These are phyloP conservation scores for Tetragnatha montana DNA, from an alignment of 2,888 invertebrate species.

Conservation along the genomic window DNA sequence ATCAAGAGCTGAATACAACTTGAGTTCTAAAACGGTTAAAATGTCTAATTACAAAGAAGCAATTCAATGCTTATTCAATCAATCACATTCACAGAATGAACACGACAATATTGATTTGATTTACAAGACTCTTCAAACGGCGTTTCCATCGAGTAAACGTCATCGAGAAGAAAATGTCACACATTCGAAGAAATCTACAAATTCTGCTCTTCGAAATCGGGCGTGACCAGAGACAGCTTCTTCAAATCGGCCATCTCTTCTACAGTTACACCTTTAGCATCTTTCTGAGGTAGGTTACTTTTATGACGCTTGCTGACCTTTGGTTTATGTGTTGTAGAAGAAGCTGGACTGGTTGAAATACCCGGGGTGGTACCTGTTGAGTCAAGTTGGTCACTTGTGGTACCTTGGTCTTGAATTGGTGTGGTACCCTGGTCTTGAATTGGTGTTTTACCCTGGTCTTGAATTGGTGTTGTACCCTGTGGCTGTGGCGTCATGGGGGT, in stretches of 20 bases:
- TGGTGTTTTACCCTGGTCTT: background rate
- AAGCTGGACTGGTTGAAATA: background rate
- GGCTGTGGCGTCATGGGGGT: background rate
- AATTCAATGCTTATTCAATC: background rate
- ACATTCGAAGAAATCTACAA: background rate
- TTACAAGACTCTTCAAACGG: slow-evolving; percentile 19
- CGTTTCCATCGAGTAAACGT: slow-evolving; percentile 15
- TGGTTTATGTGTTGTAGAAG: background rate
- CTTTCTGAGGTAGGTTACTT: background rate
- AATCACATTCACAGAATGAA: background rate
- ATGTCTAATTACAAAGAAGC: background rate
- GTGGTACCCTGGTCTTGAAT: background rate
- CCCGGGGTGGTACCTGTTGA: background rate
- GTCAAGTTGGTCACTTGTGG: background rate
- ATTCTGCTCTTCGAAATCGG: background rate
- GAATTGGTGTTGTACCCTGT: background rate
- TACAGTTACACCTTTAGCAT: background rate
- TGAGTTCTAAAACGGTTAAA: background rate
- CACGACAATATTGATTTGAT: slow-evolving; percentile 1
- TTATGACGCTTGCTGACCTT: background rate
- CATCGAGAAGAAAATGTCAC: background rate
- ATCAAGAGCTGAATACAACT: too few relatives aligned
- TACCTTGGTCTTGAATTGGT: background rate
- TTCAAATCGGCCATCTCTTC: background rate
- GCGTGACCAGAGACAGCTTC: background rate